Conservation (phyloP, 2,888 invertebrate genomes). For the Gryllus longicercus region DNA sequence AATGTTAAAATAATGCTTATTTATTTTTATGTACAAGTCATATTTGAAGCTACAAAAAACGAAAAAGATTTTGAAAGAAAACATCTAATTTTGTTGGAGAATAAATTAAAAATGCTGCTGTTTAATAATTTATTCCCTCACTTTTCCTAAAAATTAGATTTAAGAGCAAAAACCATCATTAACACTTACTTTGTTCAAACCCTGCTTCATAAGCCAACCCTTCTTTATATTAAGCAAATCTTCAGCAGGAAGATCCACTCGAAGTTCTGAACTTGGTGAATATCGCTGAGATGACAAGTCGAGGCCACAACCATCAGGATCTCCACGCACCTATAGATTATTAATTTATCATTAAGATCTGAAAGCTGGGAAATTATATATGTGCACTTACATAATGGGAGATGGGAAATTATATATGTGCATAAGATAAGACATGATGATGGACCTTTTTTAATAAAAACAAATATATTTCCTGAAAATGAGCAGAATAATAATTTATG, state of each 20-base stretch:
- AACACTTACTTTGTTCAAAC: slow-evolving; percentile 50
- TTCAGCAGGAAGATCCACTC: slow-evolving; percentile 71
- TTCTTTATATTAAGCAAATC: slow-evolving; percentile 82
- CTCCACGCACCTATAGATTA: slow-evolving; percentile 59
- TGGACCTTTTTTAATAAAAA: too few relatives aligned
- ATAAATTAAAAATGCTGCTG: too few relatives aligned
- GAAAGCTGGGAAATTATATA: neutral
- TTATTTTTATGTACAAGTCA: too few relatives aligned
- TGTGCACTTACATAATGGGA: too few relatives aligned
- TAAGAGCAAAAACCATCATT: neutral
- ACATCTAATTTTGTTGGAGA: too few relatives aligned
- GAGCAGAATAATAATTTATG: neutral
- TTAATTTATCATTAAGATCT: neutral
- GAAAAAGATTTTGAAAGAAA: too few relatives aligned
- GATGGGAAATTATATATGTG: neutral
- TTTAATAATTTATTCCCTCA: too few relatives aligned
- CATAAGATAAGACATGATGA: too few relatives aligned
- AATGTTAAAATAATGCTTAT: too few relatives aligned
- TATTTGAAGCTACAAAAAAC: too few relatives aligned
- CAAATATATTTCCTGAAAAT: too few relatives aligned
- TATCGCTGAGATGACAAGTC: slow-evolving; percentile 53
- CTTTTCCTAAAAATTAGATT: too few relatives aligned
- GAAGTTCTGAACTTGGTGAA: slow-evolving; percentile 54
- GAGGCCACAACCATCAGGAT: slow-evolving; percentile 71
- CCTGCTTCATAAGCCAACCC: slow-evolving; percentile 86